Evolutionary conservation across 2,113 vertebrate genomes (phyloP).

Genomic region (Nothoprocta pentlandii): DNA sequence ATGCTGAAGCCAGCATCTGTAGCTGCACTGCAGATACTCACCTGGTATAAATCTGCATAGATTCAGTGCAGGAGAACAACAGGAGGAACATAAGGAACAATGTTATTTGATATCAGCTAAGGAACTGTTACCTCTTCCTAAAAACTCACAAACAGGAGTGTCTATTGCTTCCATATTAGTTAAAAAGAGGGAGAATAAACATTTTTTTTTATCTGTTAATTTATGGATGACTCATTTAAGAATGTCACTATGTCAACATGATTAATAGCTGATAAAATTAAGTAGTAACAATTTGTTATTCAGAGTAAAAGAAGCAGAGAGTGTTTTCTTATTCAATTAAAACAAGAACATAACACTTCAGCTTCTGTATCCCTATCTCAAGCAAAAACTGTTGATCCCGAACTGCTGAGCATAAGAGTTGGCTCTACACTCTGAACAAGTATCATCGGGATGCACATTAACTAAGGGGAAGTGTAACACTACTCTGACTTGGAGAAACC

Average conservation of each 20-base stretch:
- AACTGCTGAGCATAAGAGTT: background rate
- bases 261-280: background rate
- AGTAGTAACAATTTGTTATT: background rate
- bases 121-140: background rate
- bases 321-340: background rate
- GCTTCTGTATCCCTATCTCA: background rate
- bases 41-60: background rate
- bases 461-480: background rate
- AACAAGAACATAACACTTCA: background rate
- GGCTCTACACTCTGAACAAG: background rate
- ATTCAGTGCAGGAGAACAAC: background rate
- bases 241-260: background rate
- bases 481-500: background rate
- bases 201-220: background rate
- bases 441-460: background rate
- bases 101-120: background rate
- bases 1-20: background rate
- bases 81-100: background rate
- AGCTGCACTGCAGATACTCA: background rate
- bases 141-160: background rate
- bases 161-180: background rate
- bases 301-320: background rate
- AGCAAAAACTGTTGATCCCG: background rate
- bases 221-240: background rate
- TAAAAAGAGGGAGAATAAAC: slow-evolving; percentile 11